Evolutionary conservation across 2,113 vertebrate genomes (phyloP), one percentile per base, ranked within the genome.

Genomic region (Etheostoma spectabile): DNA sequence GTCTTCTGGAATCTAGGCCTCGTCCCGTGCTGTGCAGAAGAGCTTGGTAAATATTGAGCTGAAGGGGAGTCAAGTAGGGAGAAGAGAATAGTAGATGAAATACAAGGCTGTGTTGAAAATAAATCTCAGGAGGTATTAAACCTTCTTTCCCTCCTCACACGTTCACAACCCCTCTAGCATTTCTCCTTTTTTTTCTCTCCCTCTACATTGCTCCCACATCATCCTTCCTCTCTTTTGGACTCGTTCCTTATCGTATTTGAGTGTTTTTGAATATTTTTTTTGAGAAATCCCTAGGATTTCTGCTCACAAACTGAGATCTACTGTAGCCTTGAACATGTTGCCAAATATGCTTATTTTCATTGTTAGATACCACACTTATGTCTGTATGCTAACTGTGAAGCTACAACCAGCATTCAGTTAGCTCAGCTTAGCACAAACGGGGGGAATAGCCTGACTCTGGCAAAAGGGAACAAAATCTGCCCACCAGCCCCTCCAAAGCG

Each of bases 1-100:
- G 74, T 76, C 82, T 84, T 84, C 67, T 71, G 18, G 79, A 86
- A 91, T 89, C 79, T 73, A 79, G 82, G 77, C 65, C 67, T 81
- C 59, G 33, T 77, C 73, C 53, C 77, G 74, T 86, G 83, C 82
- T 88, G 80, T 60, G 86, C 70, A 57, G 35, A 86, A 27, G 59
- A 85, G 88, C 65, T 72, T 56, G 76, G 84, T 90, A 92, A 93
- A 93, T 89, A 92, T 89, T 10, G 30, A 83, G 82, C 75, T 75
- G 60, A 77, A 59, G 62, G 14, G 72, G 69, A 80, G 80, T 79
- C 59, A 60, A 80, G 74, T 38, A 65, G 59, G 60, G 80, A 74
- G 56, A 65, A 24, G 63, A 73, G 83, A 85, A 83, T 52, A 68
- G 66, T 52, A 73, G 67, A 85, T 85, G 83, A 88, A 74, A 45